Percentiles rank a stretch among this genome's conserved stretches.
Evolutionary conservation across 2,113 vertebrate species (phyloP).

Genomic region (Paradoxurus hermaphroditus): DNA sequence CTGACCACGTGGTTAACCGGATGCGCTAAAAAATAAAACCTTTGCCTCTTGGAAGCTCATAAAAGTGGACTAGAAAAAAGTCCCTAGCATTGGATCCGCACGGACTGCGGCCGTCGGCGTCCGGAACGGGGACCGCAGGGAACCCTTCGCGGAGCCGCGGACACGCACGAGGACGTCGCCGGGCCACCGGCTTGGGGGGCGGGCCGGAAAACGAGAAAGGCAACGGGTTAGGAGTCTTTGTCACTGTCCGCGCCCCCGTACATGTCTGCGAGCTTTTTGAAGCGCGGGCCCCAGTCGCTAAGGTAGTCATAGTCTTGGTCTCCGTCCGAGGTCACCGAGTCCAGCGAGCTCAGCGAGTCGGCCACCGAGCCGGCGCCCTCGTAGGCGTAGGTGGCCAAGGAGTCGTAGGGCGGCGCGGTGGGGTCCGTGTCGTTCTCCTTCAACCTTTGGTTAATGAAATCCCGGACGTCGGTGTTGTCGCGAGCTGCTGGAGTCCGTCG

Average conservation of each 20-base stretch:
- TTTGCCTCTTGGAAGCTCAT: conserved; percentile 85
- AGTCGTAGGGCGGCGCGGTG: conserved; percentile 95
- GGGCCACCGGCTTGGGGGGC: conserved; percentile 75
- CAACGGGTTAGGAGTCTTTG: conserved; percentile 90
- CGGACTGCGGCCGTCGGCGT: conserved; percentile 79
- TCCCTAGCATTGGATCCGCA: conserved; percentile 78
- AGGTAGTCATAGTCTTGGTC: conserved; percentile 98
- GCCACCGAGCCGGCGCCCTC: conserved; percentile 95
- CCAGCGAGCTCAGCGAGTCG: conserved; percentile 94
- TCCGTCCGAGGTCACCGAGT: conserved; percentile 92
- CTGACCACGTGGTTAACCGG: conserved; percentile 74
- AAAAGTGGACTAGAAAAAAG: conserved; percentile 82
- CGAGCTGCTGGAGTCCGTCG: conserved; percentile 84
- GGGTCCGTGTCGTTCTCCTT: conserved; percentile 95
- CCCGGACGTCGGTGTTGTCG: conserved; percentile 93
- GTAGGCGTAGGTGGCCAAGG: conserved; percentile 96
- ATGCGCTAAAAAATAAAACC: conserved; percentile 82
- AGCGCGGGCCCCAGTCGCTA: conserved; percentile 96
- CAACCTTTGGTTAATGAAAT: conserved; percentile 97
- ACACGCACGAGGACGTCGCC: conserved; percentile 80
- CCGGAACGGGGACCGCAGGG: conserved; percentile 64
- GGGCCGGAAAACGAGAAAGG: conserved; percentile 73
- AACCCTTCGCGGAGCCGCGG: conserved; percentile 80
- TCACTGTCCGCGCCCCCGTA: conserved; percentile 94
- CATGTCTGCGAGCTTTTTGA: conserved; percentile 97